Evolutionary conservation across 2,888 invertebrate genomes (phyloP).

Genomic region (Conomelus anceps): DNA sequence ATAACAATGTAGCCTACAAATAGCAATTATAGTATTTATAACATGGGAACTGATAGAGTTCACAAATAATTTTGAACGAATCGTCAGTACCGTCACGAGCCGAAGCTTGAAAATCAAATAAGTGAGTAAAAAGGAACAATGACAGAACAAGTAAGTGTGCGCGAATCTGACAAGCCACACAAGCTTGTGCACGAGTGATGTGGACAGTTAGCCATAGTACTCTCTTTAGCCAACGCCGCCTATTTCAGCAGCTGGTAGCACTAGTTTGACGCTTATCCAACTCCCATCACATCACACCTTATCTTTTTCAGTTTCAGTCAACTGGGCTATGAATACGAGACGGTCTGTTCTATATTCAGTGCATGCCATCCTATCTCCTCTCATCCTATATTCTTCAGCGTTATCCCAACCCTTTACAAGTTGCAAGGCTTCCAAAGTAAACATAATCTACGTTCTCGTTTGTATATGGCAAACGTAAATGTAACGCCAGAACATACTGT

Average conservation of each 20-base stretch:
- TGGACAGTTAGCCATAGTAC: not conserved
- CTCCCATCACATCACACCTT: not conserved
- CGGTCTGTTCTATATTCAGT: not conserved
- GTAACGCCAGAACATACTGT: not conserved
- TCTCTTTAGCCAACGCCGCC: not conserved
- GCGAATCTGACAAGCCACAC: not conserved
- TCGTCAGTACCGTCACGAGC: too few relatives aligned
- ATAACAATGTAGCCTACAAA: too few relatives aligned
- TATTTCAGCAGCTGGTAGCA: too few relatives aligned
- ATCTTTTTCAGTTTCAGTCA: not conserved
- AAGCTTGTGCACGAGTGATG: not conserved
- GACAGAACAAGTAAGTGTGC: too few relatives aligned
- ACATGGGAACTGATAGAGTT: too few relatives aligned
- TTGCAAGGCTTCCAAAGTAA: not conserved
- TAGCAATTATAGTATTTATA: too few relatives aligned
- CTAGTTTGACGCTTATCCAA: not conserved
- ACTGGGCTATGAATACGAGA: not conserved
- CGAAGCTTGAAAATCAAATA: too few relatives aligned
- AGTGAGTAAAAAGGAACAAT: too few relatives aligned
- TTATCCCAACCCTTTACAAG: not conserved
- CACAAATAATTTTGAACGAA: too few relatives aligned
- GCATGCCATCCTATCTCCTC: not conserved
- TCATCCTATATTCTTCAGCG: not conserved
- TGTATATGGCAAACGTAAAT: not conserved
- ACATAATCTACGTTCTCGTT: not conserved